phyloP scores from a whole-genome alignment of 64 coral and sea anemone genomes.

The Stichodactyla mertensii region DNA sequence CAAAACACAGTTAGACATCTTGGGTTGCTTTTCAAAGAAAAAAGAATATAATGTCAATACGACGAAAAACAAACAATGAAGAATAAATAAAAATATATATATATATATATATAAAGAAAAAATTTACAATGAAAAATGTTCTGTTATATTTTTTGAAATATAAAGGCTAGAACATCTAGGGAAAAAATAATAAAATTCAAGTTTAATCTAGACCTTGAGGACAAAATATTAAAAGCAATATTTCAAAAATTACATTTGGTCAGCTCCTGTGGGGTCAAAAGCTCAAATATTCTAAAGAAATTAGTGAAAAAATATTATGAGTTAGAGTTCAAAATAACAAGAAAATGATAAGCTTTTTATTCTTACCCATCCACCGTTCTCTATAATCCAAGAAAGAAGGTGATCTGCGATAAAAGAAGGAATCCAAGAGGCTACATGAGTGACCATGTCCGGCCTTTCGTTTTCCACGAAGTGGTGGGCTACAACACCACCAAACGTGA shows the following conservation, averaged over 20 bases:
- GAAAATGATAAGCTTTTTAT: not conserved
- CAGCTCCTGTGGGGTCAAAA: not conserved
- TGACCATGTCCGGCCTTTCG: conserved; percentile 85
- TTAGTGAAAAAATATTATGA: not conserved
- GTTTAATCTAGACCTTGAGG: not conserved
- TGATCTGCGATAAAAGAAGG: conserved; percentile 65
- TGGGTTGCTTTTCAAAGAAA: not conserved
- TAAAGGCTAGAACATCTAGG: too few relatives aligned
- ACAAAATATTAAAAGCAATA: not conserved
- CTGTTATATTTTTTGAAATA: not conserved
- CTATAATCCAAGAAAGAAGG: conserved; percentile 82
- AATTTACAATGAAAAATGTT: not conserved
- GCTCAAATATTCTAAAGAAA: conserved; percentile 12
- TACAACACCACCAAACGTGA: conserved; percentile 91
- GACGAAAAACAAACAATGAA: not conserved
- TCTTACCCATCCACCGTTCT: conserved; percentile 98
- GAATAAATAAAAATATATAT: not conserved
- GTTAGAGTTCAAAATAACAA: not conserved
- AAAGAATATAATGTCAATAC: not conserved
- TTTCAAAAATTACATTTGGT: conserved; percentile 1
- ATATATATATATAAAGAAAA: too few relatives aligned
- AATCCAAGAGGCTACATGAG: conserved; percentile 67
- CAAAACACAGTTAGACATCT: not conserved
- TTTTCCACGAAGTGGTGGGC: conserved; percentile 94
- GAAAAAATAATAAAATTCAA: too few relatives aligned